Base-by-base conservation (phyloP, 2,888 invertebrate species). In the Ypsolopha scabrella region DNA sequence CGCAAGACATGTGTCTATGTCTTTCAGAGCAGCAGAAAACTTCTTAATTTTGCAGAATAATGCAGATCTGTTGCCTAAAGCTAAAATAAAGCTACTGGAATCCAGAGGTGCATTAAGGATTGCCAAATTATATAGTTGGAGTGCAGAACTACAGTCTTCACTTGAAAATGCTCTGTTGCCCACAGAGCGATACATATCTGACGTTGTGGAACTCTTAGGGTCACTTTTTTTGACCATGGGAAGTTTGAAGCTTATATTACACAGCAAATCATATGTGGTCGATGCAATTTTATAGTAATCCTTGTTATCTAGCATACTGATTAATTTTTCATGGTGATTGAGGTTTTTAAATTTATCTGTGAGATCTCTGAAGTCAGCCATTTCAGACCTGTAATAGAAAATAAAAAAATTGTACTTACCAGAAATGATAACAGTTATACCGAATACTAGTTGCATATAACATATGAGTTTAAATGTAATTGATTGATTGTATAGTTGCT, bases 21-120 rank as follows among this genome's bases (percentile, higher is more conserved):
- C 60, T 0, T 54, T 55, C 0, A 57, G 41, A 45, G 56, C 55
- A 7, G 55, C 58, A 13, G 41, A 11, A 37, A 41, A 56, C 34
- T 48, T 41, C 6, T 53, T 41, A 1, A 55, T 41, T 9, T 53
- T 43, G 34, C 54, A 51, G 0, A 58, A 24, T 6, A 59, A 50
- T 6, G 58, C 60, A 0, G 60, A 58, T 36, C 59, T 49, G 45
- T 59, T 59, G 13, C 58, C 51, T n/a, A 54, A 58, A 6, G 57
- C 60, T 13, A 55, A 43, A 7, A 52, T 51, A 41, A 57, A 14
- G 14, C 55, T 54, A n/a, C 43, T 24, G 4, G 60, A 58, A 7
- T 50, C 53, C 11, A 49, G 48, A 0, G 59, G 59, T 8, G 60
- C 60, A 46, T 43, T 52, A 11, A 55, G 38, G 37, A 59, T 34